Base-by-base conservation (phyloP, 2,113 vertebrate genomes). In the Buteo buteo region DNA sequence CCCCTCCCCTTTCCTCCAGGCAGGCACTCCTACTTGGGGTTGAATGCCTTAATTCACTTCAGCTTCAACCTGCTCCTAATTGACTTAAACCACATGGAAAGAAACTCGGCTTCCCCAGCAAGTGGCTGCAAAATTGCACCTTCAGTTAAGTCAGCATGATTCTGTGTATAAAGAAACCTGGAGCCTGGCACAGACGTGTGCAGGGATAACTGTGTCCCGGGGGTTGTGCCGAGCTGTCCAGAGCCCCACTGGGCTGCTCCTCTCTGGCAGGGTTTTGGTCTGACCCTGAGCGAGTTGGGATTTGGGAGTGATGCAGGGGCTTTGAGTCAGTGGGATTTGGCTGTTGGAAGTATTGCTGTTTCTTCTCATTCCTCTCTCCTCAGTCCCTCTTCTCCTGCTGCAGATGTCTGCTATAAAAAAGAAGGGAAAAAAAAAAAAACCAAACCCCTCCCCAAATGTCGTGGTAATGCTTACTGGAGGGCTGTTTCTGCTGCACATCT, bases 401-500 rank as follows among this genome's bases (percentile, higher is more conserved):
- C 95, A 97, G 96, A 96, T 95, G 93, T 96, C 95, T 94, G 92
- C 92, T 94, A 69, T 92, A 91, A 95, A 96, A 86, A 65, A 70
- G 36, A 26, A 24, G 49, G 3, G 36, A 36, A 6, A 10, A n/a
- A 26, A 57, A 61, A 61, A 44, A 15, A 36, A 21, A 21, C 1
- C 49, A 14, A 49, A 49, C 62, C 29, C 78, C 93, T 92, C 50
- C 93, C 94, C 94, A 96, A 95, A 94, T 81, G 88, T 90, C 55
- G n/a, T 94, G 72, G 78, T 88, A 69, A 92, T 3, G 17, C 92
- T 97, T 92, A 89, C 95, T 97, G 93, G 94, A 96, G 95, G 94
- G 93, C 89, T 94, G 94, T 91, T 97, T 93, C 94, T 97, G 95
- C 91, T 91, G 95, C 91, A 88, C 92, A 96, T 94, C 90, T 95